phyloP scores from a whole-genome alignment of 2,113 vertebrate species.

The Nestor notabilis region DNA sequence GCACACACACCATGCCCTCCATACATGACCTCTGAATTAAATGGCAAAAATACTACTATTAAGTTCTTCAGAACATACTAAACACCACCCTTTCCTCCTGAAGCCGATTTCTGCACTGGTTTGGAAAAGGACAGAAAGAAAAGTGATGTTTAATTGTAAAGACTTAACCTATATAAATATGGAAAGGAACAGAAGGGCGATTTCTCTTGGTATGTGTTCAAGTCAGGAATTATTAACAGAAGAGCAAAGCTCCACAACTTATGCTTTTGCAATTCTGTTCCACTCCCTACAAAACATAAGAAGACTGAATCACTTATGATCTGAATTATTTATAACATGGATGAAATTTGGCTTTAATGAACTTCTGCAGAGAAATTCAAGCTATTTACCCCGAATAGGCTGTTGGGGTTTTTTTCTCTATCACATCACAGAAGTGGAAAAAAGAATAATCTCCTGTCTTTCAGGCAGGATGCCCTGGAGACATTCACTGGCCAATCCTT shows the following conservation, averaged over 20 bases:
- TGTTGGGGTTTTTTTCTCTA: not conserved
- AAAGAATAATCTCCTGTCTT: not conserved
- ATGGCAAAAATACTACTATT: not conserved
- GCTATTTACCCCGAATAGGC: not conserved
- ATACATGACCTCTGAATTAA: not conserved
- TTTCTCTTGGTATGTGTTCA: not conserved
- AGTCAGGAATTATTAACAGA: not conserved
- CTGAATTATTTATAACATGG: constrained; percentile 10
- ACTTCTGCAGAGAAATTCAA: not conserved
- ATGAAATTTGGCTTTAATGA: not conserved
- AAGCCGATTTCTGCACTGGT: not conserved
- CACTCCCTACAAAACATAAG: not conserved
- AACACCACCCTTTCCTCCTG: not conserved
- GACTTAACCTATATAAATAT: not conserved
- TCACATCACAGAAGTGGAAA: not conserved
- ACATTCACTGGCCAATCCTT: not conserved
- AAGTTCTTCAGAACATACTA: not conserved
- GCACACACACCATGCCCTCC: not conserved
- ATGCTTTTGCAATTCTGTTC: not conserved
- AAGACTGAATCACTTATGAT: not conserved
- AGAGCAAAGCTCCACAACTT: not conserved
- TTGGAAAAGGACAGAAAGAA: not conserved
- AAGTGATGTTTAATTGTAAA: not conserved
- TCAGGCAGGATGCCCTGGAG: not conserved
- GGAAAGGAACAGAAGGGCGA: not conserved